Evolutionary conservation across 2,888 invertebrate species (phyloP).

Genomic region (Apamea epomidion): DNA sequence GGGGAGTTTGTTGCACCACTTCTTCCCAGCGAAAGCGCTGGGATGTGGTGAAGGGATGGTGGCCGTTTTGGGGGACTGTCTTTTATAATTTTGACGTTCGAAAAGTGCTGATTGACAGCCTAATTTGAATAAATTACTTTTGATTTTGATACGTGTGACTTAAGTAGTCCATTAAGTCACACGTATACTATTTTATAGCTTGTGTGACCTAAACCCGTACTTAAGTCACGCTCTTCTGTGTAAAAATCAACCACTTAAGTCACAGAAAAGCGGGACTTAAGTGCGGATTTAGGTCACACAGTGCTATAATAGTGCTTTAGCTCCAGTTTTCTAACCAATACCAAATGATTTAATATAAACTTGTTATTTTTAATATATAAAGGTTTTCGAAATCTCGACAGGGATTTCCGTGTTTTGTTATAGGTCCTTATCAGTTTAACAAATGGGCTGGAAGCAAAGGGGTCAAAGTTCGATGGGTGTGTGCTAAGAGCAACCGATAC

Average conservation of each 20-base stretch:
- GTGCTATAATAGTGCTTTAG: neutral
- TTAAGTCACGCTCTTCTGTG: neutral
- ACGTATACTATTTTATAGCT: no score
- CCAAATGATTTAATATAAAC: neutral
- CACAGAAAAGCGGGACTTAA: neutral
- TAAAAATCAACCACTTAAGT: neutral
- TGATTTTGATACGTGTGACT: no score
- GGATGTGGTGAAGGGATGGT: no score
- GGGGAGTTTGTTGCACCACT: no score
- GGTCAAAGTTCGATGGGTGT: slow-evolving; percentile 64
- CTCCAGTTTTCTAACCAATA: neutral
- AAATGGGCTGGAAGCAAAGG: slow-evolving; percentile 33
- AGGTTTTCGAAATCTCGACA: neutral
- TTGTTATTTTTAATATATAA: neutral
- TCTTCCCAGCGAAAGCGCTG: no score
- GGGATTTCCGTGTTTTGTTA: slow-evolving; percentile 1
- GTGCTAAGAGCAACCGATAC: slow-evolving; percentile 14
- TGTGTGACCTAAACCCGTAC: no score
- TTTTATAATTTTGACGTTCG: no score
- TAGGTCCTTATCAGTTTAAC: slow-evolving; percentile 58
- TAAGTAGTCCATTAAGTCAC: neutral
- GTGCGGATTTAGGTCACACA: neutral
- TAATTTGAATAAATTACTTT: no score
- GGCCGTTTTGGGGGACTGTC: no score
- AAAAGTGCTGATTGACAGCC: no score